phyloP scores from a whole-genome alignment of 2,888 invertebrate species.

The Rhingia campestris region DNA sequence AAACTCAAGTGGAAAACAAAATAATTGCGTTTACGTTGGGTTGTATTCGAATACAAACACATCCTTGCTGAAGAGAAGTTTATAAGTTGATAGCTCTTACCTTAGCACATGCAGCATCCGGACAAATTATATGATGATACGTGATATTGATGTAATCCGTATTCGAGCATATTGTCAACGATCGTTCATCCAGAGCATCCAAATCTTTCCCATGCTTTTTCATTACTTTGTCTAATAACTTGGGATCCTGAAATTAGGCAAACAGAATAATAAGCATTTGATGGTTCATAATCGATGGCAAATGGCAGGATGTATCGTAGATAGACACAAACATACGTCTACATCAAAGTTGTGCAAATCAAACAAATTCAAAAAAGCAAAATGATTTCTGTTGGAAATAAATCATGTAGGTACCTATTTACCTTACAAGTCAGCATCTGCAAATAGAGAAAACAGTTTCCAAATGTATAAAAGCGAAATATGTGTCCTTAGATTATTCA shows the following conservation, averaged over 20 bases:
- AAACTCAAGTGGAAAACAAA: not conserved
- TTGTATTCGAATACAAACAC: not conserved
- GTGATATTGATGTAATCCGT: constrained; percentile 99
- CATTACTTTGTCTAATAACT: constrained; percentile 89
- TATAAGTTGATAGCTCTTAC: constrained; percentile 83
- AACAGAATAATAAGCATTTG: constrained; percentile 21
- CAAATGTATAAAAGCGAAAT: constrained; percentile 30
- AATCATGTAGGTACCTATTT: constrained; percentile 62
- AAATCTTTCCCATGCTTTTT: constrained; percentile 90
- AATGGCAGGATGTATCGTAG: not conserved
- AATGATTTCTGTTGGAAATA: constrained; percentile 15
- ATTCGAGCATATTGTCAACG: constrained; percentile 98
- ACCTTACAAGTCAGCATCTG: constrained; percentile 72
- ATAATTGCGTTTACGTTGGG: not conserved
- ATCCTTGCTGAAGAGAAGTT: constrained; percentile 9
- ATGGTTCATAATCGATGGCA: not conserved
- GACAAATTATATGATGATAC: constrained; percentile 98
- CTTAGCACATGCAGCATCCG: constrained; percentile 96
- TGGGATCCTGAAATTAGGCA: constrained; percentile 88
- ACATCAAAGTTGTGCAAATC: constrained; percentile 20
- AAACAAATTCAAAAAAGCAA: constrained; percentile 16
- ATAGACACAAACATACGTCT: constrained; percentile 3
- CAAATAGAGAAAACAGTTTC: constrained; percentile 60
- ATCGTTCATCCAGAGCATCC: constrained; percentile 92
- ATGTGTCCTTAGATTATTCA: constrained; percentile 28